Evolutionary conservation across 2,888 invertebrate genomes (phyloP), one percentile per base, ranked within the genome.

Genomic region (Drosophila neonasuta): DNA sequence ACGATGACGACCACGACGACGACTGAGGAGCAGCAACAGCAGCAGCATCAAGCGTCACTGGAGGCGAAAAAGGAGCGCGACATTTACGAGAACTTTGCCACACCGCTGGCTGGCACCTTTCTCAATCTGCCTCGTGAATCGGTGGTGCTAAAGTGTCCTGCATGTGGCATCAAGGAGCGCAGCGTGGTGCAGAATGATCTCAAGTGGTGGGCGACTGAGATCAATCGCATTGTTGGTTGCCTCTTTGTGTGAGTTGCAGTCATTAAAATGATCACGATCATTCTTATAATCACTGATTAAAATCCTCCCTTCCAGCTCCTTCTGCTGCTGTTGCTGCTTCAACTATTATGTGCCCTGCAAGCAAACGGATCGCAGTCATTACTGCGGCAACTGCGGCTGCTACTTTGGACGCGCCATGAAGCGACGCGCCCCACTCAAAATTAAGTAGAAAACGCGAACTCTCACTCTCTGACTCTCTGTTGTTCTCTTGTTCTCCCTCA

Each of bases 361-460:
- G 69, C 86, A 89, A 61, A 87, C 89, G 20, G 90, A 90, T 68
- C 83, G 80, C 17, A 90, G 90, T 68, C 90, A 90, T 79, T 90
- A 90, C 60, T 90, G 90, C 42, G 87, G 85, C 71, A 88, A 90
- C 59, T 90, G 90, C 57, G 90, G 90, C 66, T 90, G 90, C 65
- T 90, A 89, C 76, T 89, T 89, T 75, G 90, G 90, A 3, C 86
- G 90, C 30, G 82, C 83, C 56, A 87, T 89, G 87, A 88, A 88
- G 67, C 79, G 88, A 60, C 76, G 86, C 50, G 64, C 72, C 3
- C 83, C 87, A 8, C 75, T 89, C 20, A 79, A 79, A 52, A 57
- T 83, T 17, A 80, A 81, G 41, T 54, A 71, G 56, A 32, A 24
- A 15, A 45, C 15, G 3, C 32, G 13, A 41, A 1, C 20, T 13